Conservation (phyloP, 2,888 invertebrate genomes). For the Brenthis ino region DNA sequence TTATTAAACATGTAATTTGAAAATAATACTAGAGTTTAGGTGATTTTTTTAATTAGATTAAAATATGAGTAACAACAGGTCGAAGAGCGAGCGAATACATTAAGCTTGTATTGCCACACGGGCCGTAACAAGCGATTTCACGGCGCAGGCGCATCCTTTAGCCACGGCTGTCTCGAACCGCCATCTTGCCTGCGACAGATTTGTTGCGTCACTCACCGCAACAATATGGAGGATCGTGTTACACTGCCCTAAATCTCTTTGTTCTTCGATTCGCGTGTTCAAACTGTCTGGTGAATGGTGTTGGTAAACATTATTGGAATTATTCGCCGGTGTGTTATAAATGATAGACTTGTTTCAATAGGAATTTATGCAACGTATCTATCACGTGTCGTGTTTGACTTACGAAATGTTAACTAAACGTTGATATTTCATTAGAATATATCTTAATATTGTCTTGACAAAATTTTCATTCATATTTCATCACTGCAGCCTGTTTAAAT, state of each 20-base stretch:
- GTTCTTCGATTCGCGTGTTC: slow-evolving; percentile 65
- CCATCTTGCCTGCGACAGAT: slow-evolving; percentile 70
- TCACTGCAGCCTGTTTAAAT: slow-evolving; percentile 28
- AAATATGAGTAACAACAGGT: slow-evolving; percentile 31
- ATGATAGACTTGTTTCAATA: slow-evolving; percentile 44
- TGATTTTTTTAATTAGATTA: slow-evolving; percentile 38
- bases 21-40: background rate
- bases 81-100: slow-evolving; percentile 41
- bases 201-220: slow-evolving; percentile 66
- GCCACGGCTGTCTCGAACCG: slow-evolving; percentile 73
- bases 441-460: slow-evolving; percentile 13
- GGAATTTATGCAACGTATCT: slow-evolving; percentile 34
- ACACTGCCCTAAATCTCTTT: slow-evolving; percentile 76
- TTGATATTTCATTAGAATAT: slow-evolving; percentile 8
- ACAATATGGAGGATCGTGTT: slow-evolving; percentile 73
- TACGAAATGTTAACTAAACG: slow-evolving; percentile 19
- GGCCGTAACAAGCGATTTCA: slow-evolving; percentile 72
- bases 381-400: slow-evolving; percentile 35
- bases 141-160: slow-evolving; percentile 77
- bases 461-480: slow-evolving; percentile 27
- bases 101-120: slow-evolving; percentile 43
- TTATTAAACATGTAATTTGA: no score
- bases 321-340: slow-evolving; percentile 41
- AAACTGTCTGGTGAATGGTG: slow-evolving; percentile 49
- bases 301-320: slow-evolving; percentile 51